Percentiles rank a stretch among this genome's conserved stretches.
Conservation (phyloP, 2,888 invertebrate species). For the Polymixis flavicincta region DNA sequence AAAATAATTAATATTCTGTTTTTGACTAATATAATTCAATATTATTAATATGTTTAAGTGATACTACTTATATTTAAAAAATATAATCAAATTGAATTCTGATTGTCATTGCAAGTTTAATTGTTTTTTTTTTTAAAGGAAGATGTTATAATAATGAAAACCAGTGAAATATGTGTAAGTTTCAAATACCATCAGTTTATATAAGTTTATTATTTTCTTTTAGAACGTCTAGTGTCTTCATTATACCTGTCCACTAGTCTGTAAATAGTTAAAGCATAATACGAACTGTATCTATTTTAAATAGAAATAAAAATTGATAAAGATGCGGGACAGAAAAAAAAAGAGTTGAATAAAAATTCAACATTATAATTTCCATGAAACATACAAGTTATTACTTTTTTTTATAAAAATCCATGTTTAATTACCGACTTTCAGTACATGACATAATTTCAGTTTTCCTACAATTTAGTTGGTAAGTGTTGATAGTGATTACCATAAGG, state of each 20-base stretch:
- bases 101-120: conserved; percentile 25
- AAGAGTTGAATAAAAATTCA: not conserved
- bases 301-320: conserved; percentile 14
- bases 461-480: conserved; percentile 52
- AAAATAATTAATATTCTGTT: conserved; percentile 49
- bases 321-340: not conserved
- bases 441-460: conserved; percentile 25
- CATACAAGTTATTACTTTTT: conserved; percentile 45
- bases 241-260: conserved; percentile 47
- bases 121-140: conserved; percentile 51
- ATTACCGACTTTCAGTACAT: conserved; percentile 18
- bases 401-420: conserved; percentile 3
- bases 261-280: conserved; percentile 56
- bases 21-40: conserved; percentile 43
- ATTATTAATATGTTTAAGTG: conserved; percentile 48
- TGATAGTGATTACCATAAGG: conserved; percentile 31
- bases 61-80: conserved; percentile 33
- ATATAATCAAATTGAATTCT: conserved; percentile 46
- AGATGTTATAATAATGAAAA: conserved; percentile 19
- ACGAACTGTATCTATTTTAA: conserved; percentile 41
- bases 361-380: conserved; percentile 10
- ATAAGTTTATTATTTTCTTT: conserved; percentile 32
- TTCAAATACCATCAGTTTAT: conserved; percentile 14
- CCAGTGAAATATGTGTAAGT: conserved; percentile 13
- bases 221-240: conserved; percentile 19